Base-by-base conservation (phyloP, 2,888 invertebrate species). In the Sinodicranocentrus sp. region DNA sequence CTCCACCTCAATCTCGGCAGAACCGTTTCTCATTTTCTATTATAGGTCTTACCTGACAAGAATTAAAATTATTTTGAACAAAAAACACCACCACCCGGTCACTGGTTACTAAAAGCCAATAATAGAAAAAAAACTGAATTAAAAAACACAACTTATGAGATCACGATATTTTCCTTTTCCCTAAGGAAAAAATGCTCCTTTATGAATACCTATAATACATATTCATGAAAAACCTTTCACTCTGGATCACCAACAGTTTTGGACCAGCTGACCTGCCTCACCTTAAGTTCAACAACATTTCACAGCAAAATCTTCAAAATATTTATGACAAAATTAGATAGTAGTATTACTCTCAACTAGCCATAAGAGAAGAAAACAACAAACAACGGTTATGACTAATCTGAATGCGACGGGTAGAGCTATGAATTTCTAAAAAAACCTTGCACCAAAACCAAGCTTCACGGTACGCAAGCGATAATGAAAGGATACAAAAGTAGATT, bases 221-320 rank as follows among this genome's bases (percentile, higher is more conserved):
- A 70, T 28, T 10, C 23, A 70, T 43, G 0, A 57, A 19, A 26
- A 39, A 15, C 43, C 67, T 77, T 48, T 48, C 23, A 65, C 75
- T 63, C 76, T 76, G 67, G 76, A 76, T 76, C 76, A 76, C 57
- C 10, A 6, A 70, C 1, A 13, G 48, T 19, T 10, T 19, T n/a
- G 15, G 59, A 43, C 59, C 48, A 59, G 44, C 59, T 59, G 48
- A 68, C 77, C 70, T 77, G 77, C 77, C 77, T 68, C 68, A 77
- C 77, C 77, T 48, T 67, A 68, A 59, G 77, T 77, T 77, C 77
- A 77, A 77, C 77, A 77, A 70, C 77, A 77, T 59, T 77, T 44
- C 43, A n/a, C n/a, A n/a, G n/a, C n/a, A n/a, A n/a, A n/a, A n/a
- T n/a, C n/a, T n/a, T n/a, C n/a, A n/a, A n/a, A n/a, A n/a, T n/a